Evolutionary conservation across 2,888 invertebrate species (phyloP).

Genomic region (Thecocarcelia acutangulata): DNA sequence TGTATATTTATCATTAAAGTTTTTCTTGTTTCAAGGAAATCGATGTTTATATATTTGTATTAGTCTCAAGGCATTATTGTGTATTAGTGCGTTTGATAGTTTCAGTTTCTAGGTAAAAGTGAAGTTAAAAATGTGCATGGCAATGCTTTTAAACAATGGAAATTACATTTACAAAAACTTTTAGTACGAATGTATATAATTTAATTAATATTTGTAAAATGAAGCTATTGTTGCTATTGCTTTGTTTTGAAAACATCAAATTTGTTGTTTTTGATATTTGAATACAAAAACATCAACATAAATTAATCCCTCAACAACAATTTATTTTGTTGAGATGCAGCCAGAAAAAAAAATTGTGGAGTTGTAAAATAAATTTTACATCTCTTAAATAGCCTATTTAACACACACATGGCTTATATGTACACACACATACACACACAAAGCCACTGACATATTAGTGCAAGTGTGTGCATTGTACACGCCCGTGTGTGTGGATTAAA

Average conservation of each 20-base stretch:
- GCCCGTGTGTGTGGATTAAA: background rate
- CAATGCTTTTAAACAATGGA: slow-evolving; percentile 44
- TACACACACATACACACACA: too few species aligned
- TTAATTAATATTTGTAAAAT: slow-evolving; percentile 56
- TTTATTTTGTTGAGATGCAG: slow-evolving; percentile 19
- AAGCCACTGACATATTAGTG: too few species aligned
- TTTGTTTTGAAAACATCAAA: slow-evolving; percentile 44
- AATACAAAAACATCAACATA: slow-evolving; percentile 53
- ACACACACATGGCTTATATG: too few species aligned
- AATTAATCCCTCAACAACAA: slow-evolving; percentile 64
- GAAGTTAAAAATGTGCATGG: slow-evolving; percentile 23
- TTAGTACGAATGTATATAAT: slow-evolving; percentile 31
- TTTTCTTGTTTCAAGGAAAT: too few species aligned
- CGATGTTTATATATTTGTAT: too few species aligned
- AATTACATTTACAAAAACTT: slow-evolving; percentile 21
- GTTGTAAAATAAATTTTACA: slow-evolving; percentile 23
- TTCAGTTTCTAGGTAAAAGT: background rate
- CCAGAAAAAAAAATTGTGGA: slow-evolving; percentile 2
- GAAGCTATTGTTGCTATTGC: slow-evolving; percentile 7
- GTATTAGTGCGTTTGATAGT: background rate
- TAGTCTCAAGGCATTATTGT: too few species aligned
- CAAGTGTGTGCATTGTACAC: background rate
- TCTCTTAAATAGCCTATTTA: background rate
- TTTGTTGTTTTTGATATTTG: slow-evolving; percentile 49
- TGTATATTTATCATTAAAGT: too few species aligned